Base-by-base conservation (phyloP, 2,888 invertebrate genomes). In the Erebia epiphron region DNA sequence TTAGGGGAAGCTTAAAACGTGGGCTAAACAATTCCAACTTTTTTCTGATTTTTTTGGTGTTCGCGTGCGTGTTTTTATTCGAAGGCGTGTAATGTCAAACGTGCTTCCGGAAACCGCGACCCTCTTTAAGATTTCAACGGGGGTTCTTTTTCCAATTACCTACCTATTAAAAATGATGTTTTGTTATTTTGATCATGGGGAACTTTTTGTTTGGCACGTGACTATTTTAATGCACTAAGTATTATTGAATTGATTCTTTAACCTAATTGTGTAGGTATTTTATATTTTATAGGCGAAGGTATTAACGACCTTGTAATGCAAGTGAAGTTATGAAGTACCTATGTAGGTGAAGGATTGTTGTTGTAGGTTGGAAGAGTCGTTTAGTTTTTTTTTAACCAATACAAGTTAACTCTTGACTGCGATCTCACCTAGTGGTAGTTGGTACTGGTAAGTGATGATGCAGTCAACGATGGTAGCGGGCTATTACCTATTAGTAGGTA, bases 41-140 rank as follows among this genome's bases (percentile, higher is more conserved):
- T 83, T 92, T 92, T 86, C 21, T 11, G 18, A 0, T 11, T 26
- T 57, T 83, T 92, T 92, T 86, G 81, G 75, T 71, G 77, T 75
- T 87, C 91, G 89, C 90, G 92, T 92, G 91, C 82, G 80, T 73
- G 81, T 75, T 79, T 79, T 85, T 84, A 83, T 82, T 80, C 78
- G 76, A 78, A 78, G 83, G 82, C 81, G 84, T 83, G 83, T 79
- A 84, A 88, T 87, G 87, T 88, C 87, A 86, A 85, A 81, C 83
- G 79, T 80, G 82, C 85, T 91, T 92, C 89, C 91, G 84, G 87
- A 77, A 85, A 87, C 87, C 85, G 78, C 77, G 78, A 82, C 86
- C 87, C 87, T 86, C 83, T 78, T 82, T 82, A 79, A 80, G 77
- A 80, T 80, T 80, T 80, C 73, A 75, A 76, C 73, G 73, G 73